Evolutionary conservation across 2,888 invertebrate species (phyloP).

Genomic region (Julus scanicus): DNA sequence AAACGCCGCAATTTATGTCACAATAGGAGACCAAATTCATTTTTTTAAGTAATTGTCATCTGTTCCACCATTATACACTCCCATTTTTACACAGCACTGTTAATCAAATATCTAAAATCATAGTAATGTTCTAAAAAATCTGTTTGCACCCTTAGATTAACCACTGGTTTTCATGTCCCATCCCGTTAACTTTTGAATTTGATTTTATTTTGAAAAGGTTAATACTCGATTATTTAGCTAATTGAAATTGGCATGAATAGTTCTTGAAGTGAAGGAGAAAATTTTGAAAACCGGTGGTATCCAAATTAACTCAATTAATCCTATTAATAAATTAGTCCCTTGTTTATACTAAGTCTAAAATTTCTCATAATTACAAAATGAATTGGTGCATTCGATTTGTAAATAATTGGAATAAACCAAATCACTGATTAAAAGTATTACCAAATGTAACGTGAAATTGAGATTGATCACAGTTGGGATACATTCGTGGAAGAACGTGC

Average conservation of each 20-base stretch:
- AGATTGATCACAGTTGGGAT: conserved; percentile 21
- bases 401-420: not conserved
- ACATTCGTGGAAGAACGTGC: not conserved
- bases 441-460: not conserved
- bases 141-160: not conserved
- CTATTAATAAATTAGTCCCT: not conserved
- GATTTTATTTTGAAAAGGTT: too few relatives aligned
- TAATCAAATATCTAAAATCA: not conserved
- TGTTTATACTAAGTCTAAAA: not conserved
- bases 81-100: not conserved
- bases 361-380: not conserved
- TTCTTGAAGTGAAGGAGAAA: not conserved
- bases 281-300: not conserved
- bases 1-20: not conserved
- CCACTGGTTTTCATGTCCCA: not conserved
- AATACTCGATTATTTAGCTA: too few relatives aligned
- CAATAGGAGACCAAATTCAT: conserved; percentile 18
- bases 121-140: not conserved
- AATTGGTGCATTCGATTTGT: not conserved
- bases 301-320: not conserved
- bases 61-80: not conserved
- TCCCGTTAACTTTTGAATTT: too few relatives aligned
- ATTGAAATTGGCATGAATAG: too few relatives aligned
- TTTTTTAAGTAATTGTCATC: not conserved
- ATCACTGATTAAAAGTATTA: not conserved